phyloP scores from a whole-genome alignment of 2,888 invertebrate genomes.

The Drosophila buzzatii region DNA sequence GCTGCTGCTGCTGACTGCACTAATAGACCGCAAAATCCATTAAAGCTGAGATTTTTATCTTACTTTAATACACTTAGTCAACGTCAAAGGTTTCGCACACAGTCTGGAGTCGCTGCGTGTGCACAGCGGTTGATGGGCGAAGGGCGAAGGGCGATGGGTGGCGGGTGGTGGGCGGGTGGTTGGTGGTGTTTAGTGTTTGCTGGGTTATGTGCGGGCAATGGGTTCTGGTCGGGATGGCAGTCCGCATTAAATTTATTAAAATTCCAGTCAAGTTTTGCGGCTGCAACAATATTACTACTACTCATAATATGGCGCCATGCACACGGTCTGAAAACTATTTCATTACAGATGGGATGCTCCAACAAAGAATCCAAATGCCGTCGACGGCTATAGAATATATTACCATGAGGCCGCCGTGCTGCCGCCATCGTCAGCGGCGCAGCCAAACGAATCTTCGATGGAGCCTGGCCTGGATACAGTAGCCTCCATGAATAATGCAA shows the following conservation, averaged over 20 bases:
- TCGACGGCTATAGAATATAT: conserved; percentile 93
- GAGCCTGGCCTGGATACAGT: conserved; percentile 58
- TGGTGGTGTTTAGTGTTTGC: too few species aligned
- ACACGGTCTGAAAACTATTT: conserved; percentile 76
- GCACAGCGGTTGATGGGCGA: conserved; percentile 8
- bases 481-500: conserved; percentile 79
- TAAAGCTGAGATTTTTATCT: conserved; percentile 81
- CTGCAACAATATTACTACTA: conserved; percentile 81
- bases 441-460: conserved; percentile 53
- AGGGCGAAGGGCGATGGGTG: neutral
- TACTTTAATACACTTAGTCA: conserved; percentile 79
- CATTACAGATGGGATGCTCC: conserved; percentile 91
- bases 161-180: conserved; percentile 1
- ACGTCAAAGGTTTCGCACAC: conserved; percentile 75
- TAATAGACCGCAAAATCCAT: conserved; percentile 82
- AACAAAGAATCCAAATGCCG: conserved; percentile 92
- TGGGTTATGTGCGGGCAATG: conserved; percentile 8
- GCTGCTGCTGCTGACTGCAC: conserved; percentile 47
- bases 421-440: conserved; percentile 64
- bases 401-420: conserved; percentile 89
- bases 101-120: conserved; percentile 13
- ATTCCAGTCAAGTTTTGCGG: conserved; percentile 77
- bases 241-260: conserved; percentile 77
- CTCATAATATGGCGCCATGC: conserved; percentile 75
- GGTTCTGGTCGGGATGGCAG: conserved; percentile 15